phyloP scores from a whole-genome alignment of 1,140 invertebrate genomes.

The Drosophila lowei region DNA sequence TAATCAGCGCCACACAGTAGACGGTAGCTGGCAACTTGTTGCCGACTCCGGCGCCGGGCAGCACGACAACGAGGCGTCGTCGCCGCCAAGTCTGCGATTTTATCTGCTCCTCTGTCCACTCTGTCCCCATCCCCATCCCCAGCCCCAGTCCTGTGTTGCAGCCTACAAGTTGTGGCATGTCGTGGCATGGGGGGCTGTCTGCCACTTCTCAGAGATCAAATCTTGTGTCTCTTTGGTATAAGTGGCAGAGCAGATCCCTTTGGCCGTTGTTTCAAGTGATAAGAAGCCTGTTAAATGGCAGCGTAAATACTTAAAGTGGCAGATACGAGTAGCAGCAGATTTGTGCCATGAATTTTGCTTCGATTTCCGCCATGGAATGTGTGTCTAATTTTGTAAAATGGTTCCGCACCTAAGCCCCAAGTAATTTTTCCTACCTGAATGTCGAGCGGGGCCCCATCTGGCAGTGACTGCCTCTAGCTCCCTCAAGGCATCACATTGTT shows the following conservation, averaged over 20 bases:
- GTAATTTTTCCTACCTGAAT: no score
- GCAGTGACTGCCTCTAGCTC: slow-evolving; percentile 17
- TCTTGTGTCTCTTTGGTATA: slow-evolving; percentile 35
- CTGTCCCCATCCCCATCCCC: slow-evolving; percentile 12
- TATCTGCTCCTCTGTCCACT: slow-evolving; percentile 56
- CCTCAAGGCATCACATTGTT: slow-evolving; percentile 43
- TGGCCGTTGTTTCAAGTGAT: slow-evolving; percentile 31
- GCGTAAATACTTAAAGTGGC: background rate
- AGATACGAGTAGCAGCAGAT: background rate
- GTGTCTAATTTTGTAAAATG: slow-evolving; percentile 9
- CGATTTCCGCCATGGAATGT: slow-evolving; percentile 10
- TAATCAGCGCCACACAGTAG: background rate
- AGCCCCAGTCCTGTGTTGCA: background rate
- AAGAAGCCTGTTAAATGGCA: slow-evolving; percentile 8
- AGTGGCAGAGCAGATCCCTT: slow-evolving; percentile 30
- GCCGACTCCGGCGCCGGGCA: slow-evolving; percentile 52
- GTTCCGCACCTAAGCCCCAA: no score
- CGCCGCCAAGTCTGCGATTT: slow-evolving; percentile 73
- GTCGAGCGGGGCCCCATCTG: slow-evolving; percentile 21
- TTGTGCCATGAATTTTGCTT: background rate
- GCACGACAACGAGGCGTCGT: slow-evolving; percentile 39
- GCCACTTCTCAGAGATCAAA: slow-evolving; percentile 34
- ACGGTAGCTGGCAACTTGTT: slow-evolving; percentile 60
- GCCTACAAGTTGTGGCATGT: slow-evolving; percentile 63
- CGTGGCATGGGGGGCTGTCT: slow-evolving; percentile 35